Evolutionary conservation across 2,797 vertebrate genomes (phyloP).

Genomic region (Gymnoscopelus braueri): DNA sequence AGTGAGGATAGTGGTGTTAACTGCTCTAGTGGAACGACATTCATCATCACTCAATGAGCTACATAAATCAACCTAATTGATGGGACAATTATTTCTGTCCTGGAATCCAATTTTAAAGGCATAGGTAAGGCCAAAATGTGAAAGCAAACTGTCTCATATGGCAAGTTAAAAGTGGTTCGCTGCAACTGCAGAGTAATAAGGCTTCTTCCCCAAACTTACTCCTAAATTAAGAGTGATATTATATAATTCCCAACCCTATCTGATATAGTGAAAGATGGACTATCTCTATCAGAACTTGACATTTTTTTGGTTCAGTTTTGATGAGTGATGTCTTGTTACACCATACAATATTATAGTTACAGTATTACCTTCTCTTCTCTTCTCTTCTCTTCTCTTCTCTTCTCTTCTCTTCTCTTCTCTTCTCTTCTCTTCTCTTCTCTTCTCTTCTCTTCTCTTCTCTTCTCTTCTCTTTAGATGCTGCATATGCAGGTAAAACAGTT

Average conservation of each 20-base stretch:
- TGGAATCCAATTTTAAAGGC: not conserved
- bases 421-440: slow-evolving; percentile 7
- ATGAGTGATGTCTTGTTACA: too few species aligned
- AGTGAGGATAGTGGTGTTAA: slow-evolving; percentile 30
- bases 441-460: not conserved
- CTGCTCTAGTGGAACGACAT: slow-evolving; percentile 39
- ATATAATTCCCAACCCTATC: not conserved
- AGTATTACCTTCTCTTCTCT: not conserved
- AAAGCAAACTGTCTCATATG: too few species aligned
- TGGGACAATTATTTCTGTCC: slow-evolving; percentile 20
- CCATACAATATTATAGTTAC: too few species aligned
- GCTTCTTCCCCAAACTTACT: slow-evolving; percentile 10
- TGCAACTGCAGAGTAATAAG: slow-evolving; percentile 8
- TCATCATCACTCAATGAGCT: slow-evolving; percentile 43
- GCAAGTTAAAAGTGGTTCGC: too few species aligned
- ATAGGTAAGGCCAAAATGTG: not conserved
- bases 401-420: slow-evolving; percentile 7
- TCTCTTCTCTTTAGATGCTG: too few species aligned
- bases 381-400: slow-evolving; percentile 6
- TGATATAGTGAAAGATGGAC: too few species aligned
- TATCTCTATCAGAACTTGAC: too few species aligned
- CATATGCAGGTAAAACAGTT: too few species aligned
- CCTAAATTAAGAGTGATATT: slow-evolving; percentile 19
- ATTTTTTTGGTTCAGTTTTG: too few species aligned
- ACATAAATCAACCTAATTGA: slow-evolving; percentile 49